These are phyloP conservation scores for Pristionchus fissidentatus DNA, from an alignment of 2,888 invertebrate genomes.

Conservation along the genomic window DNA sequence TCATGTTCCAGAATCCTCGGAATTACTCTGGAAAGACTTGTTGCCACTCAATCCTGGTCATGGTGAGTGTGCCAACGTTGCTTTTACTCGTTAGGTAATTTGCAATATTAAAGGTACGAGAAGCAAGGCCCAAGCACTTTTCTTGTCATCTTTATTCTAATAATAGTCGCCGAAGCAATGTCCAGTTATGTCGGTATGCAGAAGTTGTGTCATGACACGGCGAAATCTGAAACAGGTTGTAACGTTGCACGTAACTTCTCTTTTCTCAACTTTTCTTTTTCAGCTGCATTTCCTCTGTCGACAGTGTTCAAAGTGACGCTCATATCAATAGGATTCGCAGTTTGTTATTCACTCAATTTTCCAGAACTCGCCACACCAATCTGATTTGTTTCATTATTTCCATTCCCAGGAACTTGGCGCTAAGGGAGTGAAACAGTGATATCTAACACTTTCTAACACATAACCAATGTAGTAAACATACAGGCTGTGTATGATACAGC, in stretches of 20 bases:
- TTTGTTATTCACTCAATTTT: not conserved
- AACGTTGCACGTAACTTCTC: no score
- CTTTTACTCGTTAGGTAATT: no score
- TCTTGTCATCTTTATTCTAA: not conserved
- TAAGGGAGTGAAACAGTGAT: no score
- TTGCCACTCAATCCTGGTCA: not conserved
- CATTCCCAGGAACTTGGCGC: no score
- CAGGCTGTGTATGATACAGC: no score
- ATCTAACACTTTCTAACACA: no score
- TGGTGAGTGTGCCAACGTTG: not conserved
- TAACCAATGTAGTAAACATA: no score
- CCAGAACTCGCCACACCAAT: no score
- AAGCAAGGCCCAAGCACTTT: not conserved
- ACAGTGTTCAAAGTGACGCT: not conserved
- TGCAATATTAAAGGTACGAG: not conserved
- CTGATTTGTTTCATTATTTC: no score
- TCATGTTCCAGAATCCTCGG: not conserved
- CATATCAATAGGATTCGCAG: not conserved
- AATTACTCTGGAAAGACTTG: not conserved
- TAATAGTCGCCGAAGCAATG: not conserved
- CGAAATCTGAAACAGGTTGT: not conserved
- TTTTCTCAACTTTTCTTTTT: not conserved
- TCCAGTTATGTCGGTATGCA: no score
- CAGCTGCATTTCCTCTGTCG: not conserved
- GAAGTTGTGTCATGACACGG: not conserved